Conservation (phyloP, 1,140 invertebrate genomes). For the Cotesia chilonis region DNA sequence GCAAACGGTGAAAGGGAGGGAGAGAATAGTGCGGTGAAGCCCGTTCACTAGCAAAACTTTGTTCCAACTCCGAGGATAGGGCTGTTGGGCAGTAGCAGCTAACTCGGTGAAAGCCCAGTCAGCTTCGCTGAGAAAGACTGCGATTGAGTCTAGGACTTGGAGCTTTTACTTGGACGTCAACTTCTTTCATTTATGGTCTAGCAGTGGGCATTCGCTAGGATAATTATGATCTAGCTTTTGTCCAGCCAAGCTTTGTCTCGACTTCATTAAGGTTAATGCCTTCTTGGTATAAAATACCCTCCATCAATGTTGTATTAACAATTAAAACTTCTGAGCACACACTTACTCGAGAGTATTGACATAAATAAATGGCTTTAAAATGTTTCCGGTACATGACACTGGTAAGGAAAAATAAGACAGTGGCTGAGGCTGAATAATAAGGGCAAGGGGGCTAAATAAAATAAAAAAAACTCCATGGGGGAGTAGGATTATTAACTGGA, state of each 20-base stretch:
- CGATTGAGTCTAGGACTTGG: slow-evolving; percentile 7
- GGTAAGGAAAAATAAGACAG: not conserved
- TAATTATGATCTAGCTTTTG: slow-evolving; percentile 24
- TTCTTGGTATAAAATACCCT: not conserved
- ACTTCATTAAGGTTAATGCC: not conserved
- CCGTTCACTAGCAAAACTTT: slow-evolving; percentile 22
- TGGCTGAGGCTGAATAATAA: slow-evolving; percentile 1
- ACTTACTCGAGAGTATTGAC: no score
- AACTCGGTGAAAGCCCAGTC: slow-evolving; percentile 29
- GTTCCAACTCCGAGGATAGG: slow-evolving; percentile 5
- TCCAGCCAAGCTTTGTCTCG: slow-evolving; percentile 23
- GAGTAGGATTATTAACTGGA: slow-evolving; percentile 14
- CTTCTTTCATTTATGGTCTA: not conserved
- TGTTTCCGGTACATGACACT: not conserved
- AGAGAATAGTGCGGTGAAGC: not conserved
- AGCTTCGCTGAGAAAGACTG: slow-evolving; percentile 23
- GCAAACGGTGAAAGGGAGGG: not conserved
- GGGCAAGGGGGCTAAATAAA: slow-evolving; percentile 6
- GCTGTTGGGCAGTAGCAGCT: slow-evolving; percentile 8
- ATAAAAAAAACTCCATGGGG: not conserved
- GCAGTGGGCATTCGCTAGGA: slow-evolving; percentile 1
- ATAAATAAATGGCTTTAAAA: no score
- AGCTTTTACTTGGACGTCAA: slow-evolving; percentile 26
- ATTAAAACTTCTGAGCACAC: no score
- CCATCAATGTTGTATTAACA: no score